Conservation (phyloP, 1,140 invertebrate genomes). For the Amyelois transitella region DNA sequence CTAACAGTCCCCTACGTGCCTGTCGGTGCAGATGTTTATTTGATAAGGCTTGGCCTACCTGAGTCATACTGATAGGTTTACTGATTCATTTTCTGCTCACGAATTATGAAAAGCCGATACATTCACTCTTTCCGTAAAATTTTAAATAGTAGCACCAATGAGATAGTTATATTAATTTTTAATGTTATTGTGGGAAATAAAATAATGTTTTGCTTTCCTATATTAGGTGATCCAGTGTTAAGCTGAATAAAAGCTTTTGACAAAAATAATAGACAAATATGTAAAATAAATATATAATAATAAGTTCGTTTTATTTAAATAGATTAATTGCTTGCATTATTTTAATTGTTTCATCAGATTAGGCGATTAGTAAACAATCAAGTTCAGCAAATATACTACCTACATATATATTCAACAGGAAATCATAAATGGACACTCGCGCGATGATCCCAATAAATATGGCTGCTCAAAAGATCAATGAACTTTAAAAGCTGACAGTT, state of each 20-base stretch:
- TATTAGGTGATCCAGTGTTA: too few relatives aligned
- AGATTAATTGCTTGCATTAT: too few relatives aligned
- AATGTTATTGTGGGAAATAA: background rate
- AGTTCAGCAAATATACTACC: background rate
- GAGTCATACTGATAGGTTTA: slow-evolving; percentile 35
- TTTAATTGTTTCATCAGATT: too few relatives aligned
- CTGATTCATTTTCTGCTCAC: slow-evolving; percentile 47
- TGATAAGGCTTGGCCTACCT: slow-evolving; percentile 36
- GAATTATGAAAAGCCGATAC: slow-evolving; percentile 8
- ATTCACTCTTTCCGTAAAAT: too few relatives aligned
- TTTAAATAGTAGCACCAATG: background rate
- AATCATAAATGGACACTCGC: slow-evolving; percentile 40
- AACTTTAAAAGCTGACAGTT: slow-evolving; percentile 70
- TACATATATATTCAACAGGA: slow-evolving; percentile 33
- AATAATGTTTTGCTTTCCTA: background rate
- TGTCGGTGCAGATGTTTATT: slow-evolving; percentile 39
- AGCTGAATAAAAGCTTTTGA: too few relatives aligned
- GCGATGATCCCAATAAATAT: slow-evolving; percentile 64
- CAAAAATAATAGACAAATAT: too few relatives aligned
- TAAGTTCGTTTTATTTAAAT: too few relatives aligned
- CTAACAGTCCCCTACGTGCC: slow-evolving; percentile 49
- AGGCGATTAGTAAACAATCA: too few relatives aligned
- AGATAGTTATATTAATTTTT: too few relatives aligned
- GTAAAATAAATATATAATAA: too few relatives aligned
- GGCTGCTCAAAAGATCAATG: slow-evolving; percentile 54